Base-by-base conservation (phyloP, 2,888 invertebrate genomes). In the Oegoconia quadripuncta region DNA sequence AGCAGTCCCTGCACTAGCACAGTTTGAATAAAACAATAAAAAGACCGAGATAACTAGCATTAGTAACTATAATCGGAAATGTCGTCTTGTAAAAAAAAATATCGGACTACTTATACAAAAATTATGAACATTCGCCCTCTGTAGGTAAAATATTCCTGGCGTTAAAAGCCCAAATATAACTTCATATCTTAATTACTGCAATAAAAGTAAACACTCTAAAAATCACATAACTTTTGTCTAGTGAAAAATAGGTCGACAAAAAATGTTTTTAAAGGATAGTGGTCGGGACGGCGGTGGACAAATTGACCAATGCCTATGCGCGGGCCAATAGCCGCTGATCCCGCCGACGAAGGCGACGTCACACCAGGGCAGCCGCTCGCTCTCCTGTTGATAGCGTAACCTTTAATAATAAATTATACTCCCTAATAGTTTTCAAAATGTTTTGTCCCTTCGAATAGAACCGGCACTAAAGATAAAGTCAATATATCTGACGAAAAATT, bases 111-210 rank as follows among this genome's bases (percentile, higher is more conserved):
- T 14, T 12, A 9, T 9, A 34, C 42, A 46, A 38, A 55, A 64
- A 52, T 54, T 65, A 68, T 65, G 53, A 68, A 56, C 52, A 56
- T 52, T 55, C 51, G 55, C 56, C 49, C 22, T 42, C 20, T 26
- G 48, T 44, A 39, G 36, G 59, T 64, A 68, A 68, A 71, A 61
- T 64, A 62, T 57, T 56, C 59, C 49, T 52, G 52, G 54, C 64
- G 69, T 73, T 83, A 81, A 84, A 83, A 83, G 83, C 80, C 55
- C 65, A 64, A 66, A 72, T 70, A 74, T 74, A 65, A 74, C 61
- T 64, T 62, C 64, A 70, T 82, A 86, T 86, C 84, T 86, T 74
- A 82, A 84, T 81, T 77, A 74, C 83, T 66, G 67, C 71, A 80
- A 82, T 84, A 84, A 83, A 81, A 75, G 68, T 69, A 77, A 74